phyloP scores from a whole-genome alignment of 2,888 invertebrate species.

The Phortica magna region DNA sequence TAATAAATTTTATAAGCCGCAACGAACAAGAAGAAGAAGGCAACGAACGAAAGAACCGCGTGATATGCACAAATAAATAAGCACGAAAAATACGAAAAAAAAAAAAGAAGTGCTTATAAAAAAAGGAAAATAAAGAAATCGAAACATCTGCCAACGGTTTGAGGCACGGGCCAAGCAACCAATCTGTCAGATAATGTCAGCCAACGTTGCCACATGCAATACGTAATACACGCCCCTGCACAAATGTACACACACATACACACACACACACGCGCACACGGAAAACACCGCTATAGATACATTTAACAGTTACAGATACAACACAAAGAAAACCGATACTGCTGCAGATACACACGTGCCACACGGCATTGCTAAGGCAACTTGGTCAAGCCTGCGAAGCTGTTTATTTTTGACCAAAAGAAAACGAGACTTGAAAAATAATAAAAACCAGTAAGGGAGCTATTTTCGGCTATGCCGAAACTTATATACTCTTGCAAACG shows the following conservation, averaged over 20 bases:
- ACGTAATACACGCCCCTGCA: background rate
- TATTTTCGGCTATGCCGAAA: too few relatives aligned
- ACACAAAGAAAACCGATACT: too few relatives aligned
- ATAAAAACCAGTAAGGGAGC: too few relatives aligned
- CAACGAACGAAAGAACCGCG: background rate
- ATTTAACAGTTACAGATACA: too few relatives aligned
- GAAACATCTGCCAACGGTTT: conserved; percentile 11
- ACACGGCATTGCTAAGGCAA: background rate
- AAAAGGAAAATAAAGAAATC: background rate
- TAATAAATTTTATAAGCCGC: background rate
- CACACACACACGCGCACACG: background rate
- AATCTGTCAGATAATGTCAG: conserved; percentile 15
- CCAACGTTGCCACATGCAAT: conserved; percentile 8
- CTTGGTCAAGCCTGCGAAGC: background rate
- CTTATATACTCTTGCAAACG: too few relatives aligned
- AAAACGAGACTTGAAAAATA: too few relatives aligned
- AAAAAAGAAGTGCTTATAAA: background rate
- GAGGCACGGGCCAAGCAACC: background rate
- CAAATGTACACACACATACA: background rate
- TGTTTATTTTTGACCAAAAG: too few relatives aligned
- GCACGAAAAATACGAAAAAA: background rate
- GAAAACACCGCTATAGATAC: too few relatives aligned
- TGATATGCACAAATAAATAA: background rate
- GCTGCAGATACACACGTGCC: background rate
- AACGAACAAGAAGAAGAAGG: too few relatives aligned